Evolutionary conservation across 2,113 vertebrate genomes (phyloP).

Genomic region (Mirounga angustirostris): DNA sequence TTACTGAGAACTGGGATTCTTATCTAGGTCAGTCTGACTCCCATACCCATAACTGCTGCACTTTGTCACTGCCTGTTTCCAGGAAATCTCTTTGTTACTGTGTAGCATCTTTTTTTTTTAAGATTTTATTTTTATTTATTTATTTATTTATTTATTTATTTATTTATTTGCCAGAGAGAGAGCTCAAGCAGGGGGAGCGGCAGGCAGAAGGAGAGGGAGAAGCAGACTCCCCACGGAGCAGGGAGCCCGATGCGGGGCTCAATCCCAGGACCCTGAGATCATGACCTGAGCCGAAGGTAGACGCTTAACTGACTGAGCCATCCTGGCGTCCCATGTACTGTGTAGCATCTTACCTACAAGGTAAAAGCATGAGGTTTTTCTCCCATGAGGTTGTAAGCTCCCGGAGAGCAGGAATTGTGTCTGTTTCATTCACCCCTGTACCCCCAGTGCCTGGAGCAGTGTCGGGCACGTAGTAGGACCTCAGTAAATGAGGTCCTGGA

Average conservation of each 20-base stretch:
- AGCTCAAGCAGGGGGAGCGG: neutral
- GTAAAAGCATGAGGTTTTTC: neutral
- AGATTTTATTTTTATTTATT: neutral
- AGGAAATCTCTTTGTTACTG: neutral
- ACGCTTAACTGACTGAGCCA: neutral
- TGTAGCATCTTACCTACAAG: neutral
- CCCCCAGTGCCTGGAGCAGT: neutral
- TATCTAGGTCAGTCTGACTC: neutral
- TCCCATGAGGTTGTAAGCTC: neutral
- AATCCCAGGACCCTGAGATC: neutral
- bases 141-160: neutral
- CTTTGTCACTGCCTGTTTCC: neutral
- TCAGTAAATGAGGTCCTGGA: neutral
- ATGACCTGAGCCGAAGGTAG: neutral
- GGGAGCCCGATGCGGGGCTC: neutral
- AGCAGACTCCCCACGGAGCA: neutral
- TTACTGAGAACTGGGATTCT: slow-evolving; percentile 47
- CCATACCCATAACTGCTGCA: neutral
- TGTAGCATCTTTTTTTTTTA: neutral
- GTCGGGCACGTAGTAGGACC: neutral
- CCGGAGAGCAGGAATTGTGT: neutral
- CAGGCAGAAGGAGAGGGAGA: neutral
- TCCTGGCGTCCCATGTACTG: neutral
- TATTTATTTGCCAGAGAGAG: neutral
- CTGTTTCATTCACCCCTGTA: neutral